Evolutionary conservation across 2,888 invertebrate species (phyloP), one percentile per base, ranked within the genome.

Genomic region (Rhingia campestris): DNA sequence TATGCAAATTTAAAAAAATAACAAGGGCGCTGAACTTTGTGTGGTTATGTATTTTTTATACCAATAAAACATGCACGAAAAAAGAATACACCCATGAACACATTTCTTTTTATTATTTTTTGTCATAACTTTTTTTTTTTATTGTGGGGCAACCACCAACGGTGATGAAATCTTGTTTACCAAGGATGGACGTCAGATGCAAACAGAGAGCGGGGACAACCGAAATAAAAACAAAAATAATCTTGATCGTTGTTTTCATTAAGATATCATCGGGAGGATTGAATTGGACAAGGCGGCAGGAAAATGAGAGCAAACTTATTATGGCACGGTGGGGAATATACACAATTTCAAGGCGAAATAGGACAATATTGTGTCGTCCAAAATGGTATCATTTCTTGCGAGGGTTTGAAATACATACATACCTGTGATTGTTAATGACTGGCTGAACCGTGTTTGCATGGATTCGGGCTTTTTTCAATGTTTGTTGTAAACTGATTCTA

Each of bases 1-100:
- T 58, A 70, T 77, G 69, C 63, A 77, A 77, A 72, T 77, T 63
- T 70, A 58, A 64, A 77, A 63, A 49, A 63, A 56, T 56, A 63
- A 53, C 58, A 73, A 58, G 73, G 79, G 54, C 73, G 51, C 66
- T 79, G 79, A 79, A 73, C 79, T 66, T 41, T 66, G 79, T 59
- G 45, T 41, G 30, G 10, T 39, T 49, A 37, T 39, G 35, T 43
- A 14, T 33, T 41, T 59, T 49, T 49, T 39, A n/a, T 35, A 54
- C 6, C 9, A 30, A 33, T 41, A 39, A 53, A 61, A 9, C 49
- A 4, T 12, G 14, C 47, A 49, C 7, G 37, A 47, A 47, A 14
- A 67, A n/a, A 41, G 43, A 54, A 12, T n/a, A 41, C 49, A 22
- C 4, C 66, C 39, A 45, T 14, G 30, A 51, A 67, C 45, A 22